Evolutionary conservation across 2,113 vertebrate genomes (phyloP), one percentile per base, ranked within the genome.

Genomic region (Tympanuchus pallidicinctus): DNA sequence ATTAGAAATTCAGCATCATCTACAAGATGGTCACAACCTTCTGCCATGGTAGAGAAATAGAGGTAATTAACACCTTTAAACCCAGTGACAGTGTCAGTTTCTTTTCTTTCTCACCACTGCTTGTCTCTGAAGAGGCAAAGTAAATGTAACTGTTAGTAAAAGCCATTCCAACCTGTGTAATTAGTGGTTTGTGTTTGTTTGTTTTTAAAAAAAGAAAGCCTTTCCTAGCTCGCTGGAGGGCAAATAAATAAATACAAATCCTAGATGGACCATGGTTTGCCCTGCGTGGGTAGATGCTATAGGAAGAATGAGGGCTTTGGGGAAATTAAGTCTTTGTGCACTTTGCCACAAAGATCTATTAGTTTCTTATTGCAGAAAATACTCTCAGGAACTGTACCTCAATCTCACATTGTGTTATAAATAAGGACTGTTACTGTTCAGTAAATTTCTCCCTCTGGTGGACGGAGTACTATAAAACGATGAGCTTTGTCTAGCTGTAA

Each of bases 371-470:
- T 78, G 76, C 43, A 80, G 85, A 81, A 94, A 83, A 86, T 57
- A 57, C 73, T 83, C 76, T 22, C 27, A 86, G 77, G 50, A 78
- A 13, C 57, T n/a, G 32, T 34, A 69, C 25, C 43, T 86, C 57
- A 17, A 36, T 48, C 81, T 67, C 85, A 38, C 10, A 30, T 45
- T 71, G 86, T 67, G 43, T 69, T 50, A 40, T 71, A 69, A 93
- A 83, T 71, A 91, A 80, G 32, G 50, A 47, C 60, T 5, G 11
- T 67, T 74, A 52, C 34, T 43, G 15, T 59, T 56, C 45, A n/a
- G 72, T 71, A 71, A 71, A 64, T 69, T 89, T 94, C 91, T 92
- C 91, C 91, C 88, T 95, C 95, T 94, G 76, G 61, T 92, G 90
- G 83, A 75, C 28, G 40, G 28, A 63, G 66, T 43, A 43, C 27